A percentile compares a stretch with the other conserved stretches of the same genome.
phyloP scores from a whole-genome alignment of 1,140 invertebrate genomes.

The Drosophila sulfurigaster region DNA sequence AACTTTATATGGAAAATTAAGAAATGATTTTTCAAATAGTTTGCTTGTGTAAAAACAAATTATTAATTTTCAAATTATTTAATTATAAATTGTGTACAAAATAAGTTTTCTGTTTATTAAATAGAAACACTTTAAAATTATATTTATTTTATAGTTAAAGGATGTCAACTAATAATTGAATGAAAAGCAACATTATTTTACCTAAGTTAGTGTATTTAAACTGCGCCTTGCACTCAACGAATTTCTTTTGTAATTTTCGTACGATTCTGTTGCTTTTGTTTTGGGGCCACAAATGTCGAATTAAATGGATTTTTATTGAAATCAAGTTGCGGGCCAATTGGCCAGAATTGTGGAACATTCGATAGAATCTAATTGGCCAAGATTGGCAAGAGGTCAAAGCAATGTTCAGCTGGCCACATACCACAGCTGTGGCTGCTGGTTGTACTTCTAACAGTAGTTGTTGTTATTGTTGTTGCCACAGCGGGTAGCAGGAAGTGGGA shows the following conservation, averaged over 20 bases:
- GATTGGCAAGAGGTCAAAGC: conserved; percentile 48
- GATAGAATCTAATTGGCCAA: conserved; percentile 76
- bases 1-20: too few species aligned
- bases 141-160: too few species aligned
- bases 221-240: too few species aligned
- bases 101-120: too few species aligned
- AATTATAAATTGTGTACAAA: too few species aligned
- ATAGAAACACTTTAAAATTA: too few species aligned
- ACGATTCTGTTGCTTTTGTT: conserved; percentile 41
- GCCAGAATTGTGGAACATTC: conserved; percentile 40
- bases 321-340: conserved; percentile 63
- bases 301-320: conserved; percentile 83
- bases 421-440: neutral
- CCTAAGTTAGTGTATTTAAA: neutral
- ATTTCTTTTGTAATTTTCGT: conserved; percentile 10
- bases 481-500: neutral
- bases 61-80: too few species aligned
- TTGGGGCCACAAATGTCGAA: conserved; percentile 78
- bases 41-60: too few species aligned
- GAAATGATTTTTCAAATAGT: too few species aligned
- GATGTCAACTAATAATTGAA: too few species aligned
- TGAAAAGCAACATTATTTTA: too few species aligned
- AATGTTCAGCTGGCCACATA: conserved; percentile 19
- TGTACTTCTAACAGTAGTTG: too few species aligned
- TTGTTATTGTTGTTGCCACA: neutral